phyloP scores from a whole-genome alignment of 2,888 invertebrate species.

The Trachelus troglodyta region DNA sequence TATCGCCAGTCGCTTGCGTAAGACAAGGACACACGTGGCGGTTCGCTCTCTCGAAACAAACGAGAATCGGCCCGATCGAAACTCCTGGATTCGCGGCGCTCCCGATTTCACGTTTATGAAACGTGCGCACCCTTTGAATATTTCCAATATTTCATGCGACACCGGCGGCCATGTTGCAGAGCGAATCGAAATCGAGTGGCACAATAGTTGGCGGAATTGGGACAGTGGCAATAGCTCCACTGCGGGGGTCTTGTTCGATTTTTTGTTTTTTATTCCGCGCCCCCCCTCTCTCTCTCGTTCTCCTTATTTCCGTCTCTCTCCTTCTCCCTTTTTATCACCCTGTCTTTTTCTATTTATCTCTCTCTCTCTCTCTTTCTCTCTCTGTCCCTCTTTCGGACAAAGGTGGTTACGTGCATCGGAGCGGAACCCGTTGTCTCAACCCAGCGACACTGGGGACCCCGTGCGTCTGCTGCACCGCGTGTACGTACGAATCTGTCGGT shows the following conservation, averaged over 20 bases:
- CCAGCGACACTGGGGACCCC: background rate
- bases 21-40: background rate
- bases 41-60: background rate
- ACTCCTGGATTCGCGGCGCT: background rate
- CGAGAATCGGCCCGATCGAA: background rate
- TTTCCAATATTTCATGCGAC: constrained; percentile 1
- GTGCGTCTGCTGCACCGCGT: background rate
- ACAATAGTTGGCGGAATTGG: constrained; percentile 49
- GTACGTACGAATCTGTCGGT: background rate
- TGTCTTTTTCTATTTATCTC: background rate
- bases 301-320: background rate
- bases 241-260: constrained; percentile 27
- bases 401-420: constrained; percentile 50
- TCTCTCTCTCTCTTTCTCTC: background rate
- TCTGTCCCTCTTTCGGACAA: constrained; percentile 26
- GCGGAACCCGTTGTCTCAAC: constrained; percentile 36
- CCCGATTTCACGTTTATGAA: background rate
- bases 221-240: constrained; percentile 36
- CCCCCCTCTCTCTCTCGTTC: background rate
- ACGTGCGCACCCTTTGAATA: background rate
- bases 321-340: background rate
- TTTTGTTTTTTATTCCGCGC: constrained; percentile 9
- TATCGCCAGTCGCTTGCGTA: background rate
- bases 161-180: constrained; percentile 21
- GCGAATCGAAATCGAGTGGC: constrained; percentile 44